phyloP scores from a whole-genome alignment of 2,888 invertebrate species.

The Brenthis hecate region DNA sequence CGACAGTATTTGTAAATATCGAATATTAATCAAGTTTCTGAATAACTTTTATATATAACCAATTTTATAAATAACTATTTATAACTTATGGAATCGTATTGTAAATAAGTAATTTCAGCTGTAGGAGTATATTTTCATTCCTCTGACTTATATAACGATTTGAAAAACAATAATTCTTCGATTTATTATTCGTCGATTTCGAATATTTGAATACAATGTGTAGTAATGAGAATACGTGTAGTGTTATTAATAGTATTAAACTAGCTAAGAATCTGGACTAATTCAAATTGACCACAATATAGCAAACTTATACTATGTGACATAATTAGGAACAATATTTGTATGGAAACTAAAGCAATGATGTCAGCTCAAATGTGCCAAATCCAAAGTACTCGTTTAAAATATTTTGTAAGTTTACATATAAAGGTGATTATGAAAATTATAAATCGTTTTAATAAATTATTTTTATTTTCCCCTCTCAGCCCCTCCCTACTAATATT shows the following conservation, averaged over 20 bases:
- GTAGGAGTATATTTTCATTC: constrained; percentile 19
- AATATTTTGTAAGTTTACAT: constrained; percentile 71
- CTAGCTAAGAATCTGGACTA: constrained; percentile 26
- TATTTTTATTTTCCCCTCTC: constrained; percentile 40
- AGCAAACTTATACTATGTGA: constrained; percentile 23
- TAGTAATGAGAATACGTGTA: constrained; percentile 27
- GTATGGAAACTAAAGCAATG: constrained; percentile 42
- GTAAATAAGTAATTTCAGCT: constrained; percentile 34
- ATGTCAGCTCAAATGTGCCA: constrained; percentile 62
- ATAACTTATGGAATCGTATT: constrained; percentile 24
- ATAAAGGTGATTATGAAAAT: constrained; percentile 63
- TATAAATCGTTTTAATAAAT: constrained; percentile 66
- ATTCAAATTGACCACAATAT: constrained; percentile 39
- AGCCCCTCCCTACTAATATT: not conserved
- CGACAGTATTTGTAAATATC: constrained; percentile 35
- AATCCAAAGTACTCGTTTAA: constrained; percentile 56
- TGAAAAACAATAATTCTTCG: constrained; percentile 21
- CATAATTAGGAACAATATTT: constrained; percentile 27
- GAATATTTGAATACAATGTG: constrained; percentile 28
- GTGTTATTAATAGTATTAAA: constrained; percentile 18
- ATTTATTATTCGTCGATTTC: constrained; percentile 30
- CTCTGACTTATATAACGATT: constrained; percentile 14
- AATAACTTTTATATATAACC: constrained; percentile 35
- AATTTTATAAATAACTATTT: constrained; percentile 34
- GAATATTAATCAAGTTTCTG: constrained; percentile 24